Base-by-base conservation (phyloP, 2,797 vertebrate species). In the Poeciliopsis gracilis region DNA sequence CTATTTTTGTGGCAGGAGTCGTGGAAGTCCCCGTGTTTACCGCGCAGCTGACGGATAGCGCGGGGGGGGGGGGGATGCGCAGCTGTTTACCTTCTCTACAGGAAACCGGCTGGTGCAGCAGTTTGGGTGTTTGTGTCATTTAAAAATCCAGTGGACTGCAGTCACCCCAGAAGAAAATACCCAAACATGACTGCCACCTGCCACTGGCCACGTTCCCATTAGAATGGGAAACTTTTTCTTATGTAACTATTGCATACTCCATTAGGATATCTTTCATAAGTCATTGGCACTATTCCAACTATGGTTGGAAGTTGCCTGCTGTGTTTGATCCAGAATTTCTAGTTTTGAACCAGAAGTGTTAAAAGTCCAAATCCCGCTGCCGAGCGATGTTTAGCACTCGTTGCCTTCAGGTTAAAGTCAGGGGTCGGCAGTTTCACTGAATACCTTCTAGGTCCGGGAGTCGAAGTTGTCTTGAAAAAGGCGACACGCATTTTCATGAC, bases 81-180 rank as follows among this genome's bases (percentile, higher is more conserved):
- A 75, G 74, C 75, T 85, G 76, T 78, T 73, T 78, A 61, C 33
- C 51, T 43, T 78, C 63, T 30, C 80, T 72, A 75, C 77, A 73
- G 75, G 74, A 72, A 83, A 83, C 55, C 1, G 72, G 76, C 85
- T 89, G 82, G 79, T 82, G 88, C 78, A 93, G 91, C 85, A 84
- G 76, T 88, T 84, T 84, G 66, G 20, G 45, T 80, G 85, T 59
- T 63, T 73, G 69, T 59, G 84, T 85, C 89, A 91, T 86, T 69
- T 77, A 66, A 78, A 81, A 87, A 83, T n/a, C 74, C 38, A 76
- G 61, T 66, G 47, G 57, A 75, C 74, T 73, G 41, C 82, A 87
- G 74, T 76, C 78, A 71, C 9, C 79, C 79, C 4, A 41, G 43
- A 47, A 73, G 74, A n/a, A 77, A 75, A 86, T 61, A 70, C 77